These are phyloP conservation scores for Acleris literana DNA, from an alignment of 2,888 invertebrate genomes.

Conservation along the genomic window DNA sequence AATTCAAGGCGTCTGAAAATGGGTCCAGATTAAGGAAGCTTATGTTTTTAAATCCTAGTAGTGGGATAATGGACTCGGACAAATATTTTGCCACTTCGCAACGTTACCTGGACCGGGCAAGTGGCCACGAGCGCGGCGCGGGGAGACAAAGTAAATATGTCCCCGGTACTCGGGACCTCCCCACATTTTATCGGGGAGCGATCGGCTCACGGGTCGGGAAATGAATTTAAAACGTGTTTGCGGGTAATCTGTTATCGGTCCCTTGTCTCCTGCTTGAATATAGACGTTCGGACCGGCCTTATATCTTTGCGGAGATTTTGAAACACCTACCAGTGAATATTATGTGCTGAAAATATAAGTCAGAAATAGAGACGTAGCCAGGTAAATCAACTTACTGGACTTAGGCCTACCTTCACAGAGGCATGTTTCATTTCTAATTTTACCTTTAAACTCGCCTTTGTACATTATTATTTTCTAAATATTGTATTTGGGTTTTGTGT, in stretches of 20 bases:
- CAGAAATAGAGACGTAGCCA: no score
- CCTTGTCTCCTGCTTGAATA: conserved; percentile 80
- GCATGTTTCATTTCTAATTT: no score
- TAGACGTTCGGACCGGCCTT: conserved; percentile 73
- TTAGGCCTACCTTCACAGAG: no score
- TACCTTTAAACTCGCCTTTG: no score
- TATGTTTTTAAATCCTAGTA: conserved; percentile 77
- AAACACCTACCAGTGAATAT: conserved; percentile 42
- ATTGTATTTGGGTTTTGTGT: no score
- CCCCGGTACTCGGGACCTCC: conserved; percentile 77
- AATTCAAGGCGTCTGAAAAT: conserved; percentile 32
- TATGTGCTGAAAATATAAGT: background rate
- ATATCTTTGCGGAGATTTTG: conserved; percentile 70
- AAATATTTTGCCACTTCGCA: conserved; percentile 81
- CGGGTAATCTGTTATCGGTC: conserved; percentile 84
- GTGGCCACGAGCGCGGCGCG: conserved; percentile 72
- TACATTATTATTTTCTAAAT: no score
- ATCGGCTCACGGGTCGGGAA: conserved; percentile 82
- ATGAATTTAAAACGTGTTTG: conserved; percentile 84
- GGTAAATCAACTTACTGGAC: no score
- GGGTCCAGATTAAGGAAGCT: conserved; percentile 47
- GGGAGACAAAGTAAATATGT: conserved; percentile 83
- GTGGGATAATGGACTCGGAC: conserved; percentile 74
- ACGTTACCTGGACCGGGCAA: conserved; percentile 81
- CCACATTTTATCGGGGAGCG: conserved; percentile 83